Percentiles rank a stretch among this genome's conserved stretches.
Conservation (phyloP, 2,797 vertebrate genomes). For the Pangasius mekongensis region DNA sequence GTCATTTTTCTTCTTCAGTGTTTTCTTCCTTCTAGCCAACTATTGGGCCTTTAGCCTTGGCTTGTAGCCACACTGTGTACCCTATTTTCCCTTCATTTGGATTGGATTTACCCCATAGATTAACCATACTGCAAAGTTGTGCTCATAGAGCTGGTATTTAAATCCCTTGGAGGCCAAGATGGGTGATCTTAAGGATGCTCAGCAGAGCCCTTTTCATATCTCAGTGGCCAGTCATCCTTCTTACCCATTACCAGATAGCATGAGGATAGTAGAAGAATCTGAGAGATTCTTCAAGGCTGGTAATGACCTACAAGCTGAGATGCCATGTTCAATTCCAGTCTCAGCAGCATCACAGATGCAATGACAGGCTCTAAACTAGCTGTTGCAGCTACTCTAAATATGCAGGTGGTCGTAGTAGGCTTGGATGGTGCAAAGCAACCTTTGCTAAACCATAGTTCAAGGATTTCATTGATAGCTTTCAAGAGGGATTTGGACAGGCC, state of each 20-base stretch:
- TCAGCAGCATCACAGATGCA: background rate
- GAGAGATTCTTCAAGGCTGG: background rate
- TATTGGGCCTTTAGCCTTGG: background rate
- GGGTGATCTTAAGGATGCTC: background rate
- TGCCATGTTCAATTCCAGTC: background rate
- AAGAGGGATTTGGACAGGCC: background rate
- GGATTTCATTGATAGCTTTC: background rate
- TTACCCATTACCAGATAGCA: background rate
- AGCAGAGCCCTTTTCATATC: background rate
- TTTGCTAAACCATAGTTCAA: background rate
- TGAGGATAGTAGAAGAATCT: background rate
- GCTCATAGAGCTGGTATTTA: background rate
- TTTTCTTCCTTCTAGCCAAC: background rate
- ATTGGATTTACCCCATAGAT: background rate
- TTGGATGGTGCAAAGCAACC: background rate
- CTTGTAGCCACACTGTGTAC: too few relatives aligned
- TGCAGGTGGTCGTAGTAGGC: background rate
- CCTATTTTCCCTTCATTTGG: background rate
- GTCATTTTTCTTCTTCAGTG: background rate
- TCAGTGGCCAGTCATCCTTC: background rate
- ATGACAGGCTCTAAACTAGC: background rate
- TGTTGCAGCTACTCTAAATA: background rate
- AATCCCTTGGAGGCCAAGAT: background rate
- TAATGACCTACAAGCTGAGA: background rate
- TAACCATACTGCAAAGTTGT: background rate